phyloP scores from a whole-genome alignment of 2,797 vertebrate genomes.

The Huso huso region DNA sequence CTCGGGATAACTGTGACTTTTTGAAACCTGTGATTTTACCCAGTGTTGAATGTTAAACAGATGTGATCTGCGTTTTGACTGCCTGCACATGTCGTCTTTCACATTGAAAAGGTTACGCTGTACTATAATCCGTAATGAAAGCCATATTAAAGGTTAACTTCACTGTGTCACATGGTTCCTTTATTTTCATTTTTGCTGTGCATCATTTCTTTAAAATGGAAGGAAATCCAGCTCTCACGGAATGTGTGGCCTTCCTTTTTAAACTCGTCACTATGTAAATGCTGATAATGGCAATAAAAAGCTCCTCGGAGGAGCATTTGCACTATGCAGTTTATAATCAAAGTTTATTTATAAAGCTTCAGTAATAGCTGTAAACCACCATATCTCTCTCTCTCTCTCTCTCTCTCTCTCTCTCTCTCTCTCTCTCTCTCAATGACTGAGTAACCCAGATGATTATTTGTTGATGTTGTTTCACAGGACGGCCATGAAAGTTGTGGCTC shows the following conservation, averaged over 20 bases:
- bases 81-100: constrained; percentile 18
- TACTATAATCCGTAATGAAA: constrained; percentile 37
- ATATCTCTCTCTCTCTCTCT: background rate
- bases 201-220: constrained; percentile 16
- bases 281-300: background rate
- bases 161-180: constrained; percentile 1
- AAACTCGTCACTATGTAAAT: too few species aligned
- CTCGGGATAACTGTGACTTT: constrained; percentile 35
- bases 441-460: constrained; percentile 22
- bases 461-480: constrained; percentile 56
- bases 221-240: too few species aligned
- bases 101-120: constrained; percentile 34
- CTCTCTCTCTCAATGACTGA: background rate
- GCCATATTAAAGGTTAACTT: constrained; percentile 33
- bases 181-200: constrained; percentile 10
- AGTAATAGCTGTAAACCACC: constrained; percentile 32
- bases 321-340: constrained; percentile 32
- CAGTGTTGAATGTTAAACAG: constrained; percentile 42
- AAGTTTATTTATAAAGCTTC: constrained; percentile 46
- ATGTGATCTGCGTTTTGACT: constrained; percentile 35
- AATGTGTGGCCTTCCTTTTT: too few species aligned
- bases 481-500: constrained; percentile 89
- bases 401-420: background rate
- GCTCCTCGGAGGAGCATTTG: constrained; percentile 30
- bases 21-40: constrained; percentile 30